These are phyloP conservation scores for Rhinopithecus roxellana DNA, from an alignment of 2,113 vertebrate genomes.

Conservation along the genomic window DNA sequence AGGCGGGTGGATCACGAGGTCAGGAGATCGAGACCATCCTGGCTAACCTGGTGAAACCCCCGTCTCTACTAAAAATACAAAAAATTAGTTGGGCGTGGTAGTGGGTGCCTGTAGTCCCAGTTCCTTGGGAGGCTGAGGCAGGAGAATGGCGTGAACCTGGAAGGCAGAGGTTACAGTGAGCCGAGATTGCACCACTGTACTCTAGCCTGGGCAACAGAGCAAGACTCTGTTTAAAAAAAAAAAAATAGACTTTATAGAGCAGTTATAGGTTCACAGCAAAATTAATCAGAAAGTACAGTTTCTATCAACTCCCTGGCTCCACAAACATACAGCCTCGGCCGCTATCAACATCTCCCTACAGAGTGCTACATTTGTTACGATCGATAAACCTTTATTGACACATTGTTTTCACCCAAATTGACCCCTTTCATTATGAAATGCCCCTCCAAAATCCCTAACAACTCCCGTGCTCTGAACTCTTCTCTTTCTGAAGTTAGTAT, in stretches of 20 bases:
- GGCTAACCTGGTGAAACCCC: too few relatives aligned
- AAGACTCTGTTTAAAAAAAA: not conserved
- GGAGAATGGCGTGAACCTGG: too few relatives aligned
- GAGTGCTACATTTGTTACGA: not conserved
- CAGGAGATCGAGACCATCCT: too few relatives aligned
- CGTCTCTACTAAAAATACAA: too few relatives aligned
- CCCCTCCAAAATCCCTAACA: not conserved
- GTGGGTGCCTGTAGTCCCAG: too few relatives aligned
- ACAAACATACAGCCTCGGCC: not conserved
- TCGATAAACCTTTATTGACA: not conserved
- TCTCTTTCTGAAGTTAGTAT: constrained; percentile 22
- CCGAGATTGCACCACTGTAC: too few relatives aligned
- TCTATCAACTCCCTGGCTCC: not conserved
- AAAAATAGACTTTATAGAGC: not conserved
- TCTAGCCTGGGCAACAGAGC: too few relatives aligned
- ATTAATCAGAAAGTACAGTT: not conserved
- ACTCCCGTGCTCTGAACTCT: not conserved
- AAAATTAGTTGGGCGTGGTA: too few relatives aligned
- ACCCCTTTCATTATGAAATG: not conserved
- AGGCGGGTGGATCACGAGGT: too few relatives aligned
- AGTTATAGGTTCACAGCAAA: not conserved
- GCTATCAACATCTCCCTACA: not conserved
- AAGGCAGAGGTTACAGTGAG: too few relatives aligned
- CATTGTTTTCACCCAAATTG: not conserved
- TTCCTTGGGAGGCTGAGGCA: too few relatives aligned